These are phyloP conservation scores for Indicator maculatus DNA, from an alignment of 2,113 vertebrate genomes.

Conservation along the genomic window DNA sequence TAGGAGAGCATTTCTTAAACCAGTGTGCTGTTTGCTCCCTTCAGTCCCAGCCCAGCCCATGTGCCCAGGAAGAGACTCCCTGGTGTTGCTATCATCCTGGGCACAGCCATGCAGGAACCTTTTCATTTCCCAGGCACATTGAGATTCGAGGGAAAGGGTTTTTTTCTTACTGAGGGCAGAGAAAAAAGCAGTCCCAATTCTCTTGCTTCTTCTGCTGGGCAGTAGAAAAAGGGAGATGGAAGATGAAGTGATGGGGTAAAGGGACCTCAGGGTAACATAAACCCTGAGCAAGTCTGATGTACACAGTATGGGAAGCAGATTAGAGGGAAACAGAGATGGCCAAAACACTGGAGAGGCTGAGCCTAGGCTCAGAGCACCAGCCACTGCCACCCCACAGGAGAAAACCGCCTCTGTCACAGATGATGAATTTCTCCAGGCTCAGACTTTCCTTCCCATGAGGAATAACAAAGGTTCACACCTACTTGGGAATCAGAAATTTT, in stretches of 20 bases:
- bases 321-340: neutral
- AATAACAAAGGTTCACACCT: neutral
- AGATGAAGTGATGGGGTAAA: neutral
- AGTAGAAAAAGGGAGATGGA: neutral
- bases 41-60: neutral
- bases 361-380: neutral
- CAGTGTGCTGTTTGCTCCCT: neutral
- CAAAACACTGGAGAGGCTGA: neutral
- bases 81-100: fast-evolving
- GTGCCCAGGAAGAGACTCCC: neutral
- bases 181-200: neutral
- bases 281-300: neutral
- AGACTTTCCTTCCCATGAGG: neutral
- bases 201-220: neutral
- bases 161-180: neutral
- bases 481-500: neutral
- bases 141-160: neutral
- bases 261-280: fast-evolving
- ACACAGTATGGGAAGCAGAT: neutral
- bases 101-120: neutral
- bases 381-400: neutral
- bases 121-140: neutral
- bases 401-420: neutral
- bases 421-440: neutral
- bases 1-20: neutral